Base-by-base conservation (phyloP, 1,140 invertebrate species). In the Megalopta genalis region DNA sequence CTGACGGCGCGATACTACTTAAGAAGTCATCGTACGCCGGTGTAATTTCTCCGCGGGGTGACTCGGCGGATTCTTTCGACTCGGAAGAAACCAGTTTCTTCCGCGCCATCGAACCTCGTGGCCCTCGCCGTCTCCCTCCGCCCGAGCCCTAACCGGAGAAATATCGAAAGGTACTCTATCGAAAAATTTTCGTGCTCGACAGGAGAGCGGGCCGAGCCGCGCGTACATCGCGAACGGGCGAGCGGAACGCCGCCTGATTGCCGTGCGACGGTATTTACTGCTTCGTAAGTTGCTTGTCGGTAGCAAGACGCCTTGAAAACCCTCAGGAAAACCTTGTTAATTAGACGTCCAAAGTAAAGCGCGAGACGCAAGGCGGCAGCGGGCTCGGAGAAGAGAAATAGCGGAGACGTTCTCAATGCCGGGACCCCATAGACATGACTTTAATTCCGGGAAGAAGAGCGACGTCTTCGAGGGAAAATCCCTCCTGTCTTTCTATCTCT, bases 51-150 rank as follows among this genome's bases (percentile, higher is more conserved):
- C 52, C 57, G 72, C 60, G 68, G 80, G 83, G 64, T 80, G 77
- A 85, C 83, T 80, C 75, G 77, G 65, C 75, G 82, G 78, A 85
- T 77, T 85, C 77, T 71, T 86, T 46, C 57, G 82, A 80, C 21
- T 77, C 66, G 79, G 65, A 85, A 74, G 68, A 73, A 85, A 87
- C 70, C 74, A 69, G 77, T 81, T 87, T 81, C 82, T 87, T 87
- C 77, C 74, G 82, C 81, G 42, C 76, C 39, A 65, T 71, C 65
- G 64, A 49, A 23, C 60, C n/a, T n/a, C 62, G 49, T 4, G 49
- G 42, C 14, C 25, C 60, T n/a, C n/a, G n/a, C n/a, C 52, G 52
- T 27, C 37, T 59, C 10, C 4, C 66, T n/a, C 25, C 67, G 54
- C 1, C 21, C 6, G n/a, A 66, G 49, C 54, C 62, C 57, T 59